A percentile compares a stretch with the other conserved stretches of the same genome.
Evolutionary conservation across 2,797 vertebrate genomes (phyloP).

Genomic region (Pangasius macronema): DNA sequence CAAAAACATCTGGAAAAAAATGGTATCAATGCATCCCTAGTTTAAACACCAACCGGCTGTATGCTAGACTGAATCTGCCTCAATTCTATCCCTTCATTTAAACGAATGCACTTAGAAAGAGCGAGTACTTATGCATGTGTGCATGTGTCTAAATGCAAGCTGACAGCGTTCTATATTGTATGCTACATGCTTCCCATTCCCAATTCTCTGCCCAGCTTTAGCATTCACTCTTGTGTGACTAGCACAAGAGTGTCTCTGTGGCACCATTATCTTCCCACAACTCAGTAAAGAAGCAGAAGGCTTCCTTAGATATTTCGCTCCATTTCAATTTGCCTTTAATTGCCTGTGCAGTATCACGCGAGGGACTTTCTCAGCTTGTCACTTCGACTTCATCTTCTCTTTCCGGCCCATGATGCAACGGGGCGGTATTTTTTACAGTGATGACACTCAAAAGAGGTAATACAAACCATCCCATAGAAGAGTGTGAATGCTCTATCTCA

Average conservation of each 20-base stretch:
- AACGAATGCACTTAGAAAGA: neutral
- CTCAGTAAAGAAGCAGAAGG: conserved; percentile 16
- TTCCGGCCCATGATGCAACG: conserved; percentile 8
- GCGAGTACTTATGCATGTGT: neutral
- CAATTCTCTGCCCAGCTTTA: conserved; percentile 24
- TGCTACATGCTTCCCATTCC: conserved; percentile 5
- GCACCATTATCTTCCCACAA: conserved; percentile 31
- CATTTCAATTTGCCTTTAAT: conserved; percentile 35
- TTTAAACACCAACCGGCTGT: too few relatives aligned
- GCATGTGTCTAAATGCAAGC: conserved; percentile 37
- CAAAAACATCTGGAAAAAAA: neutral
- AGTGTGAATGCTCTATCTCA: conserved; percentile 50
- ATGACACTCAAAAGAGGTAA: neutral
- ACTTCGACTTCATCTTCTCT: conserved; percentile 14
- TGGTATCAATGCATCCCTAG: neutral
- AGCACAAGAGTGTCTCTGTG: conserved; percentile 22
- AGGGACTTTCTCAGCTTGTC: conserved; percentile 27
- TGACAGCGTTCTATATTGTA: conserved; percentile 17
- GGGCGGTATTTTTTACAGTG: conserved; percentile 17
- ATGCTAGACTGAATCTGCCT: neutral
- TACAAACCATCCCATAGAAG: conserved; percentile 5
- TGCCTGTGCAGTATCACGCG: conserved; percentile 15
- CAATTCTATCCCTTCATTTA: neutral
- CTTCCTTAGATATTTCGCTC: conserved; percentile 23
- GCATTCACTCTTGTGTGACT: conserved; percentile 29